phyloP scores from a whole-genome alignment of 2,888 invertebrate species.

The Ariolimax columbianus region DNA sequence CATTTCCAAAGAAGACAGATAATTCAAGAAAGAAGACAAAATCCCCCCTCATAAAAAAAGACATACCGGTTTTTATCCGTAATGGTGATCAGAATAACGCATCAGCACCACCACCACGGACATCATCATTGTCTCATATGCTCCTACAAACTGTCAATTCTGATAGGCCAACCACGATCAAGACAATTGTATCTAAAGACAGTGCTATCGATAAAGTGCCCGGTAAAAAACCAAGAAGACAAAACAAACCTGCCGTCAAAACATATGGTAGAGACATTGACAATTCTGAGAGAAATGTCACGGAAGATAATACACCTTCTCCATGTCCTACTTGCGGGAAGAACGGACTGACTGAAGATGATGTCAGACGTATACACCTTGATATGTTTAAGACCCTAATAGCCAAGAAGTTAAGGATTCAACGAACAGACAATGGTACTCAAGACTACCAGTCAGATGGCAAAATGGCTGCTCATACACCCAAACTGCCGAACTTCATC shows the following conservation, averaged over 20 bases:
- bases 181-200: no score
- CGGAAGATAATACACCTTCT: not conserved
- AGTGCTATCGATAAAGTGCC: no score
- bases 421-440: not conserved
- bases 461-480: not conserved
- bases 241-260: no score
- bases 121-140: no score
- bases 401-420: slow-evolving; percentile 17
- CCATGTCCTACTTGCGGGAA: slow-evolving; percentile 1
- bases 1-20: not conserved
- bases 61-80: no score
- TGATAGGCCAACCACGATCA: no score
- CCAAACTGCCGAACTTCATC: not conserved
- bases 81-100: no score
- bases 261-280: no score
- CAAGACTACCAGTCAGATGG: not conserved
- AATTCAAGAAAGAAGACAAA: not conserved
- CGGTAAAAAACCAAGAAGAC: no score
- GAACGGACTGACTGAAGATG: slow-evolving; percentile 7
- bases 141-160: no score
- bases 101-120: no score
- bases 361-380: not conserved
- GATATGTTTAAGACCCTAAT: slow-evolving; percentile 15
- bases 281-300: not conserved
- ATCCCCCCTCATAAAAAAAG: no score